Conservation (phyloP, 2,797 vertebrate species). For the Acestrorhynchus altus region DNA sequence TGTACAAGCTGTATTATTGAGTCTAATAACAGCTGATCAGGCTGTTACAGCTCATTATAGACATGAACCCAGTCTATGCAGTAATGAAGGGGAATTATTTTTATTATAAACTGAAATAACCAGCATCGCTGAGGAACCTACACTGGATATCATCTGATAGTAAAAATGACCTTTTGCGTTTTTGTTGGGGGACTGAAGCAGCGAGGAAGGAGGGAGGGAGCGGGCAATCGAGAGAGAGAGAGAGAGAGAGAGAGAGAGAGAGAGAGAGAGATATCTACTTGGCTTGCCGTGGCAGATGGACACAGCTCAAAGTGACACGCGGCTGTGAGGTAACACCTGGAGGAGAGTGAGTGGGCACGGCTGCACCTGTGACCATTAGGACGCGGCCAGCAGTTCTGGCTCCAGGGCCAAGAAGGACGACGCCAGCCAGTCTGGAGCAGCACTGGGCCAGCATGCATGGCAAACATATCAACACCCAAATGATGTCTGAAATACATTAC, state of each 20-base stretch:
- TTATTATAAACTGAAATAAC: background rate
- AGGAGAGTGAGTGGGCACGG: conserved; percentile 73
- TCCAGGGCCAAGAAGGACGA: conserved; percentile 57
- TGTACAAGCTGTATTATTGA: no score
- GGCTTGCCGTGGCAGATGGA: conserved; percentile 75
- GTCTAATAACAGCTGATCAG: no score
- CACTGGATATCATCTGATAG: background rate
- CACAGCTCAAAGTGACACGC: conserved; percentile 78
- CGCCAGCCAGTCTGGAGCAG: conserved; percentile 55
- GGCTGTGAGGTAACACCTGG: conserved; percentile 82
- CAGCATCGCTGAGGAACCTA: background rate
- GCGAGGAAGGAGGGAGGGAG: background rate
- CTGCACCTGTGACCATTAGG: conserved; percentile 80
- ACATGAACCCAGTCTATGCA: background rate
- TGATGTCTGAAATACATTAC: conserved; percentile 58
- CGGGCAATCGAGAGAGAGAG: background rate
- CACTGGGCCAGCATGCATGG: conserved; percentile 53
- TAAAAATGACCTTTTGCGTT: conserved; percentile 19
- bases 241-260: background rate
- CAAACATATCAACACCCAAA: conserved; percentile 57
- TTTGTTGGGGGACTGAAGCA: background rate
- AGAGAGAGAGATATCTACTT: conserved; percentile 36
- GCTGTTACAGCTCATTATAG: no score
- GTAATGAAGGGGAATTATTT: background rate
- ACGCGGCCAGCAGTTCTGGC: conserved; percentile 69